A percentile compares a stretch with the other conserved stretches of the same genome.
phyloP scores from a whole-genome alignment of 2,113 vertebrate genomes.

The Scartelaos histophorus region DNA sequence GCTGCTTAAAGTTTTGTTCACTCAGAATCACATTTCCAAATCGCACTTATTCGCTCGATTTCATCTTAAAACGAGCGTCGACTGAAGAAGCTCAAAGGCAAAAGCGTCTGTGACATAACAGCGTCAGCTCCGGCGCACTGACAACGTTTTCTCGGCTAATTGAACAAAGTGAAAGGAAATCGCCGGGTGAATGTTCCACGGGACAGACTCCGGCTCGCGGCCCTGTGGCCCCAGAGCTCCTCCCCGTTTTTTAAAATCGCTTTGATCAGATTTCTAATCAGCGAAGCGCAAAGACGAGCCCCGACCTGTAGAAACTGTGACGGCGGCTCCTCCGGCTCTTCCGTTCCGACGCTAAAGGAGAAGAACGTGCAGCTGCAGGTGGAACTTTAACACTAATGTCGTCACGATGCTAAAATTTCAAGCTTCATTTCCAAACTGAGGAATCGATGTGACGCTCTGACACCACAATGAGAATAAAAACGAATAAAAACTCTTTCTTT shows the following conservation, averaged over 20 bases:
- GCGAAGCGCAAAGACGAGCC: neutral
- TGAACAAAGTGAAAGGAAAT: neutral
- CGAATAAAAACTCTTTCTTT: no score
- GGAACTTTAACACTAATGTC: neutral
- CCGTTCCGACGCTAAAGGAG: no score
- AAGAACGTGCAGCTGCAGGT: neutral
- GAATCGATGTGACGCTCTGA: no score
- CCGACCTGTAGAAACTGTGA: constrained; percentile 26
- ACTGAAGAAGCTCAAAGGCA: neutral
- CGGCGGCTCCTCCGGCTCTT: constrained; percentile 21
- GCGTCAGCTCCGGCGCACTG: neutral
- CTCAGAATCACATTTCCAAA: neutral
- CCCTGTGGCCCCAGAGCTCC: neutral
- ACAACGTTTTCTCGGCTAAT: neutral
- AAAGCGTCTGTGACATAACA: neutral
- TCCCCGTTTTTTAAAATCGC: neutral
- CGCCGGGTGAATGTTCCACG: neutral
- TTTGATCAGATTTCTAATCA: constrained; percentile 2
- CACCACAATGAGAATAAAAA: no score
- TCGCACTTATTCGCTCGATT: neutral
- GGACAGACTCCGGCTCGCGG: neutral
- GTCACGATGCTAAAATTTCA: no score
- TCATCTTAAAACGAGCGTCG: neutral
- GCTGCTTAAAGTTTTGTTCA: no score
- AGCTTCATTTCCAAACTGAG: no score